Conservation (phyloP, 2,113 vertebrate genomes). For the Echinops telfairi region DNA sequence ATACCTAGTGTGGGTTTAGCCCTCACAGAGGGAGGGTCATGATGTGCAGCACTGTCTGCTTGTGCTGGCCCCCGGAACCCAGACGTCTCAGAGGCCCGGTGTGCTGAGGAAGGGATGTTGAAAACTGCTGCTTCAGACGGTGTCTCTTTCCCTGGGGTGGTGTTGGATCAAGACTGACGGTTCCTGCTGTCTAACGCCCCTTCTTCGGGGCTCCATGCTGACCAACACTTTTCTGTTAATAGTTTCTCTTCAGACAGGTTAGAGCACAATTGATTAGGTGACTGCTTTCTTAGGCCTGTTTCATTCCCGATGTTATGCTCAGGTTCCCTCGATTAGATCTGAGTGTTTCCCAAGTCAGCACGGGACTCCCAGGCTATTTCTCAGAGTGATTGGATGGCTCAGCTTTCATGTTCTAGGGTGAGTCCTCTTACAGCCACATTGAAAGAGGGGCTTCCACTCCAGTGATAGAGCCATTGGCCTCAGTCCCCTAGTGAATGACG, state of each 20-base stretch:
- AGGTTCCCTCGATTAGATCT: not conserved
- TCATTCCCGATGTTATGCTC: not conserved
- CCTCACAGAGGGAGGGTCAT: not conserved
- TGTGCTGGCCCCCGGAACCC: not conserved
- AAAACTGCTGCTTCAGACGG: not conserved
- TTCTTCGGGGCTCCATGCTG: not conserved
- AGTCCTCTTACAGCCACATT: not conserved
- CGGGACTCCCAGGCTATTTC: not conserved
- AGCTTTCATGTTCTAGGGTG: not conserved
- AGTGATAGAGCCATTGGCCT: fast-evolving
- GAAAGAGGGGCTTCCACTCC: not conserved
- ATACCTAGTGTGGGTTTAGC: fast-evolving
- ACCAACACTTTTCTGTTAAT: not conserved
- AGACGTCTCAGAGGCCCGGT: not conserved
- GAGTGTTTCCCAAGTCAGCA: slow-evolving; percentile 7
- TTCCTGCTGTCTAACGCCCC: no score
- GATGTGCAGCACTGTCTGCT: not conserved
- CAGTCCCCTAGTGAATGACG: no score
- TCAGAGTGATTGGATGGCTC: not conserved
- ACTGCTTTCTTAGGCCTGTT: not conserved
- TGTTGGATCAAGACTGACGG: not conserved
- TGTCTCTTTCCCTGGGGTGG: not conserved
- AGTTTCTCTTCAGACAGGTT: slow-evolving; percentile 18
- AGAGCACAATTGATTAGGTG: not conserved
- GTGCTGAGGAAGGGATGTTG: not conserved